These are phyloP conservation scores for Drosophila sucinea DNA, from an alignment of 1,140 invertebrate species.

Conservation along the genomic window DNA sequence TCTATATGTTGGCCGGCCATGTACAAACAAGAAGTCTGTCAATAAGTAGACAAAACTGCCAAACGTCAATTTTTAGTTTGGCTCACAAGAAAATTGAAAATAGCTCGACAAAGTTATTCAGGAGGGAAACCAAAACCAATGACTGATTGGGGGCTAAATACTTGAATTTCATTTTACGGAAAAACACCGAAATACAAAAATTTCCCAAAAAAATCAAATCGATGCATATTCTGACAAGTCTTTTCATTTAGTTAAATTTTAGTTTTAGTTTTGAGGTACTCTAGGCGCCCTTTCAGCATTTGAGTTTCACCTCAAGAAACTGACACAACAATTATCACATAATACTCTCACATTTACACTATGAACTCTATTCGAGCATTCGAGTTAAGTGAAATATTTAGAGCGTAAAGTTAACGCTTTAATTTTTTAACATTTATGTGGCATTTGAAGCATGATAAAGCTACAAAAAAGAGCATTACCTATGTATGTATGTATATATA, in stretches of 20 bases:
- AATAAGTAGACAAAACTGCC: conserved; percentile 5
- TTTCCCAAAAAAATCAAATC: background rate
- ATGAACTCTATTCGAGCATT: conserved; percentile 54
- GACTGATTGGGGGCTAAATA: background rate
- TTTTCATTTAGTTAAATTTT: background rate
- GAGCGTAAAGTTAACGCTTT: conserved; percentile 71
- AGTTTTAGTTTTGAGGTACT: conserved; percentile 5
- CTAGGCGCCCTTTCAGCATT: conserved; percentile 29
- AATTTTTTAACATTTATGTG: conserved; percentile 45
- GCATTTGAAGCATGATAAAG: conserved; percentile 67
- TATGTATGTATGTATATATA: background rate
- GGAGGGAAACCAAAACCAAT: background rate
- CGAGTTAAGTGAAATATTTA: conserved; percentile 60
- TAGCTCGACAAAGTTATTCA: conserved; percentile 2
- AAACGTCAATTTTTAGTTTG: conserved; percentile 10
- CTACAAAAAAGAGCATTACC: background rate
- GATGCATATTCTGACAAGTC: background rate
- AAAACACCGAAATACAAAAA: background rate
- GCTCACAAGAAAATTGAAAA: conserved; percentile 9
- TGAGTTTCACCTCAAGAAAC: conserved; percentile 20
- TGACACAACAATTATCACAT: conserved; percentile 52
- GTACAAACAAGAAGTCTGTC: conserved; percentile 12
- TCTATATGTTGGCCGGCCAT: conserved; percentile 11
- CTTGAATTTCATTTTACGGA: background rate
- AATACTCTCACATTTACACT: conserved; percentile 69